Conservation (phyloP, 2,113 vertebrate species). For the Sorex fumeus region DNA sequence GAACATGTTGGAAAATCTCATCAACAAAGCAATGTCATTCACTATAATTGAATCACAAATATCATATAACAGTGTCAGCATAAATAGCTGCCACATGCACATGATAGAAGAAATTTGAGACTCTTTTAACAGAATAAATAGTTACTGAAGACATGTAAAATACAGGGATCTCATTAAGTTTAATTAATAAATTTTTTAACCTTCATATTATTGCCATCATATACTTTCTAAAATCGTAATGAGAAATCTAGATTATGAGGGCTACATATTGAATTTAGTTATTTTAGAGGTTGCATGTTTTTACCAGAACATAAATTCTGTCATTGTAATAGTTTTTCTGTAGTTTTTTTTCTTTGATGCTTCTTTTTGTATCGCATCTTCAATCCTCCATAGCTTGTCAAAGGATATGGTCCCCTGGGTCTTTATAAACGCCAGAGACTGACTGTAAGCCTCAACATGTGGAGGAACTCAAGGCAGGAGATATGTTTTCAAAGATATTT, state of each 20-base stretch:
- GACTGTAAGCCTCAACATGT: constrained; percentile 66
- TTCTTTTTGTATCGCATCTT: neutral
- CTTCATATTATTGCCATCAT: neutral
- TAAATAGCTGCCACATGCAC: neutral
- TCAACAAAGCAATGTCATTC: constrained; percentile 38
- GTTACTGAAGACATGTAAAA: neutral
- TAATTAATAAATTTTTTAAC: constrained; percentile 39
- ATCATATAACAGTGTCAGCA: neutral
- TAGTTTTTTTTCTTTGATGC: neutral
- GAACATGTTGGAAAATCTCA: constrained; percentile 59
- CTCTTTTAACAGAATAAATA: constrained; percentile 39
- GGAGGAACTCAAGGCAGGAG: constrained; percentile 77
- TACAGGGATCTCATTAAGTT: neutral
- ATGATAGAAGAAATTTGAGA: constrained; percentile 26
- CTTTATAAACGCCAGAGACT: constrained; percentile 60
- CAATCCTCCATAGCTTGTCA: neutral
- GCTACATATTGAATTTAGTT: constrained; percentile 1
- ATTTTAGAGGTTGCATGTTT: neutral
- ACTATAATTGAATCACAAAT: neutral
- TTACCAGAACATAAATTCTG: neutral
- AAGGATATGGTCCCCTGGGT: constrained; percentile 53
- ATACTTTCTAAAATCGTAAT: constrained; percentile 4
- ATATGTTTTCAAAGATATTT: constrained; percentile 80
- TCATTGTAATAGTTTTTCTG: neutral
- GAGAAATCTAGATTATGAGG: constrained; percentile 52